A percentile compares a stretch with the other conserved stretches of the same genome.
These are phyloP conservation scores for Apeltes quadracus DNA, from an alignment of 2,113 vertebrate genomes.

Conservation along the genomic window DNA sequence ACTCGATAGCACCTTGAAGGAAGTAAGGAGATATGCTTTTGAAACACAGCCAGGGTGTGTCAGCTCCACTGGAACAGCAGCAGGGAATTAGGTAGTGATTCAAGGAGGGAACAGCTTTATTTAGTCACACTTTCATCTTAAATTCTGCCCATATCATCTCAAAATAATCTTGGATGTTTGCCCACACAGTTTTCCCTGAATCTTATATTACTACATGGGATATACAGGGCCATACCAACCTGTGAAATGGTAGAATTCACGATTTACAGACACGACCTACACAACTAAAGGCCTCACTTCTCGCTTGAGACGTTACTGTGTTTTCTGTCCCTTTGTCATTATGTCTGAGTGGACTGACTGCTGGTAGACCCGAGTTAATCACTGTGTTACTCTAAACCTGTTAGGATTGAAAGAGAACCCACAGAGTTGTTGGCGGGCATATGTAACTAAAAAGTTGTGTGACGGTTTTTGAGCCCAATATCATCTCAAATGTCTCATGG, in stretches of 20 bases:
- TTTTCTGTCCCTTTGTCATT: too few relatives aligned
- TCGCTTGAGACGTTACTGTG: too few relatives aligned
- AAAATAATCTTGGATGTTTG: conserved; percentile 52
- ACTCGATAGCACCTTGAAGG: background rate
- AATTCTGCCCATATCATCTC: conserved; percentile 50
- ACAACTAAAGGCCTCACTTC: too few relatives aligned
- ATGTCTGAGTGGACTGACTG: too few relatives aligned
- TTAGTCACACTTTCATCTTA: conserved; percentile 40
- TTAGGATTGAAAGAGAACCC: background rate
- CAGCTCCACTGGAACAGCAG: background rate
- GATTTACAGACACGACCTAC: background rate
- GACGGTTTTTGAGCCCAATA: background rate
- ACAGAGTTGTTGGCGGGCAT: background rate
- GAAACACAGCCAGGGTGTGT: background rate
- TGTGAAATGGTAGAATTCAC: conserved; percentile 18
- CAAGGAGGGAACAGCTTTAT: conserved; percentile 44
- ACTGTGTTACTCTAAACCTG: background rate
- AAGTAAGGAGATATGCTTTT: conserved; percentile 9
- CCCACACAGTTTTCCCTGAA: conserved; percentile 55
- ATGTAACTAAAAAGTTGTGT: background rate
- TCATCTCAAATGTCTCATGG: background rate
- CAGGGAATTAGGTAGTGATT: conserved; percentile 23
- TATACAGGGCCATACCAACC: conserved; percentile 17
- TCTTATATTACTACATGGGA: conserved; percentile 62
- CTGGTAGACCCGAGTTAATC: conserved; percentile 2